phyloP scores from a whole-genome alignment of 2,797 vertebrate genomes.

The Danio aesculapii region DNA sequence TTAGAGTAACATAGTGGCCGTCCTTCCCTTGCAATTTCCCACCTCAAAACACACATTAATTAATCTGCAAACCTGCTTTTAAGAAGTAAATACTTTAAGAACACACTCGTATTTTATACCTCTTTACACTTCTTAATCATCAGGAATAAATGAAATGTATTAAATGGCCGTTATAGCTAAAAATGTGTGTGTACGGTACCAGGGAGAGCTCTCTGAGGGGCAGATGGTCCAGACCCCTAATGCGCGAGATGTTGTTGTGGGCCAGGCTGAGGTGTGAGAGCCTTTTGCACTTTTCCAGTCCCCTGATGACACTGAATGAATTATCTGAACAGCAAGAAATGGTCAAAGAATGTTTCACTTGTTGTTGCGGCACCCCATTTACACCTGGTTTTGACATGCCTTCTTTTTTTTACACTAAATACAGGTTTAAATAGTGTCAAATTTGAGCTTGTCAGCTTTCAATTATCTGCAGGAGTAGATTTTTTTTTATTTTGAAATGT shows the following conservation, averaged over 20 bases:
- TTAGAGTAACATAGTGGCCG: background rate
- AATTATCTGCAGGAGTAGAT: too few species aligned
- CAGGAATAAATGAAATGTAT: constrained; percentile 28
- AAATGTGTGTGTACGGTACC: constrained; percentile 72
- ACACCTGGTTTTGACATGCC: background rate
- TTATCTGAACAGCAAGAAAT: constrained; percentile 79
- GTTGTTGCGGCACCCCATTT: background rate
- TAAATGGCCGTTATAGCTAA: background rate
- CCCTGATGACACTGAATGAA: constrained; percentile 82
- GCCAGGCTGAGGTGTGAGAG: constrained; percentile 86
- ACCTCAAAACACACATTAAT: constrained; percentile 31
- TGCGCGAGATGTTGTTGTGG: constrained; percentile 84
- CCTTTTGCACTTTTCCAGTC: constrained; percentile 82
- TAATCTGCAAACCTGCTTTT: constrained; percentile 3
- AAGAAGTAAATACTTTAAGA: constrained; percentile 36
- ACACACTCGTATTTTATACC: constrained; percentile 26
- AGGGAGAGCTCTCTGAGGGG: constrained; percentile 85
- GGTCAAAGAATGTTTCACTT: constrained; percentile 46
- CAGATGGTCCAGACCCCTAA: constrained; percentile 78
- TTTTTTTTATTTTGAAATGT: too few species aligned
- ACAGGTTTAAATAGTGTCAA: too few species aligned
- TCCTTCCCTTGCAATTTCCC: constrained; percentile 4
- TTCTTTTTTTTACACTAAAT: too few species aligned
- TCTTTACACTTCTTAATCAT: constrained; percentile 10
- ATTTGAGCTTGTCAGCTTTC: too few species aligned